phyloP scores from a whole-genome alignment of 35 echinoderm and acorn worm genomes.

The Lytechinus variegatus region DNA sequence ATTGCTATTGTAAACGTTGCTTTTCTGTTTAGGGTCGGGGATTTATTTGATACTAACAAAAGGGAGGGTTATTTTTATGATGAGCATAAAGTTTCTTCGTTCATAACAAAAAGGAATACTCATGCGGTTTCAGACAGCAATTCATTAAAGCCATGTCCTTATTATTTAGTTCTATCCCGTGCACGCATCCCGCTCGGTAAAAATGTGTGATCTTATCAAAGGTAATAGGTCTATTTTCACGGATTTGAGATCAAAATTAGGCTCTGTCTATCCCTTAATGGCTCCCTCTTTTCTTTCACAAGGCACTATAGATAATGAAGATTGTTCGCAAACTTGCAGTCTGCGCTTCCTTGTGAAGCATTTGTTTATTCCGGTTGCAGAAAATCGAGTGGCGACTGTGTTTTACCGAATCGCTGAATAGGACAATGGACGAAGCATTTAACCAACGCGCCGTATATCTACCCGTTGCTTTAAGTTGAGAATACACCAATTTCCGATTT shows the following conservation, averaged over 20 bases:
- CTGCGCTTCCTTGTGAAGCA: neutral
- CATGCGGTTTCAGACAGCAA: neutral
- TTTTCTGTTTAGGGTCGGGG: neutral
- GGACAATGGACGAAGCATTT: neutral
- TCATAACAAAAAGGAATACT: neutral
- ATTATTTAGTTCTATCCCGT: neutral
- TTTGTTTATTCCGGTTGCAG: neutral
- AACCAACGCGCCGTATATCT: neutral
- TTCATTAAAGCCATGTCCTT: neutral
- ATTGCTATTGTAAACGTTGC: slow-evolving; percentile 9
- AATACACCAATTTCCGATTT: slow-evolving; percentile 53
- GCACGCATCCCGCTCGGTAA: neutral
- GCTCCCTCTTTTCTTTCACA: neutral
- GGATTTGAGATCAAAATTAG: neutral
- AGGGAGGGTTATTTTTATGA: neutral
- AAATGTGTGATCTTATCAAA: slow-evolving; percentile 13
- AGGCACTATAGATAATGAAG: neutral
- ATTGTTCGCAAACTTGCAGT: neutral
- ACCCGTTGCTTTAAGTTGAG: neutral
- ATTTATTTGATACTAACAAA: neutral
- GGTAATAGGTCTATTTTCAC: neutral
- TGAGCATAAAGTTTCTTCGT: neutral
- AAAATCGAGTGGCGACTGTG: neutral
- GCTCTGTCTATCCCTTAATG: neutral
- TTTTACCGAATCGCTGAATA: neutral